Evolutionary conservation across 2,797 vertebrate species (phyloP).

Genomic region (Pseudochirops corinnae): DNA sequence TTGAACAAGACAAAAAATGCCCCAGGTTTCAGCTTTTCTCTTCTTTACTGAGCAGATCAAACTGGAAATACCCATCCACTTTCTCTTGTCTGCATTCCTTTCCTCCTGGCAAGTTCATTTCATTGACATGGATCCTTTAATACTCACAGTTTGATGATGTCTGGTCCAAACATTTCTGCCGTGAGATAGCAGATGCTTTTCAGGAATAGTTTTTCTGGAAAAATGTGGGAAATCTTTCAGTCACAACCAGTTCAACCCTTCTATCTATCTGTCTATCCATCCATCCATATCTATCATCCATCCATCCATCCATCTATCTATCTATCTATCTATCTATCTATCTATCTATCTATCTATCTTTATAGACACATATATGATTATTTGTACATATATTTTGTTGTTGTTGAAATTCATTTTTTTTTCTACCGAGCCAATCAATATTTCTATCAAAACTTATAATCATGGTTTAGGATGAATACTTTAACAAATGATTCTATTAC

Average conservation of each 20-base stretch:
- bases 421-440: neutral
- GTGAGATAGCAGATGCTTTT: conserved; percentile 82
- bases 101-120: neutral
- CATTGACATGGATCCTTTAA: neutral
- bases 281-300: neutral
- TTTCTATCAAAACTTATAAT: neutral
- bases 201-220: conserved; percentile 82
- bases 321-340: too few relatives aligned
- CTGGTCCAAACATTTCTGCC: conserved; percentile 78
- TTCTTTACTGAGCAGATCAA: neutral
- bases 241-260: neutral
- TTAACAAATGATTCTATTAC: neutral
- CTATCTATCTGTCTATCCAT: too few relatives aligned
- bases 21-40: neutral
- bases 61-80: neutral
- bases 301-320: too few relatives aligned
- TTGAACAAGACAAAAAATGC: neutral
- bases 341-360: too few relatives aligned
- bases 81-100: neutral
- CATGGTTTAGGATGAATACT: neutral
- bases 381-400: too few relatives aligned
- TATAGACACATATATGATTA: neutral
- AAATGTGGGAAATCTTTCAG: conserved; percentile 60
- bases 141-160: conserved; percentile 87
- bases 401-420: neutral